Evolutionary conservation across 2,888 invertebrate species (phyloP), one percentile per base, ranked within the genome.

Genomic region (Tupiocoris notatus): DNA sequence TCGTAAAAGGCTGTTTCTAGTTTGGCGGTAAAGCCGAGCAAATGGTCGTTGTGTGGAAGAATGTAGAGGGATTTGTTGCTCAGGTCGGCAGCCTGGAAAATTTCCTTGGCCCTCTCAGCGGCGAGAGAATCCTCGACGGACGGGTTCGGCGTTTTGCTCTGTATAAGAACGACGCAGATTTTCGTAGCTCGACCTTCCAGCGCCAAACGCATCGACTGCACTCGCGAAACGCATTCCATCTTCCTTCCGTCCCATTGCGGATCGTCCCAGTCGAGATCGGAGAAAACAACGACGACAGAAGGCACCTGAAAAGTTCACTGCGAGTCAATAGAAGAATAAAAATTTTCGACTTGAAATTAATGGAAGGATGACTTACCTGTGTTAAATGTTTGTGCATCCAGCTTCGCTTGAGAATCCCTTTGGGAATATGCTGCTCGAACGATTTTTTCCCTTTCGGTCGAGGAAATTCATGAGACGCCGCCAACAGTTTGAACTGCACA

Each of bases 251-350:
- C 92, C 97, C 98, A 98, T 79, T 91, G 89, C 0, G 89, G 87
- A 85, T 98, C 97, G 83, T 95, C 94, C 98, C 98, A 99, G 85
- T 98, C 98, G 83, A 98, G 89, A 82, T 99, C 98, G 84, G 94
- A 95, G 85, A 98, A 99, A 78, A 97, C 89, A 1, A 97, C 96
- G 23, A 96, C 91, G 0, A 98, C 92, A 0, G 98, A 92, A 7
- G 99, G 98, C 79, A 98, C 39, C 39, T 39, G 12, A 12, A 39
- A 39, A 39, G n/a, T n/a, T n/a, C n/a, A n/a, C n/a, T n/a, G n/a
- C n/a, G n/a, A n/a, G n/a, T n/a, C n/a, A n/a, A n/a, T n/a, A n/a
- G n/a, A n/a, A n/a, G n/a, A n/a, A n/a, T n/a, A n/a, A n/a, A n/a
- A n/a, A n/a, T n/a, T n/a, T n/a, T n/a, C n/a, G n/a, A n/a, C n/a